A percentile compares a stretch with the other conserved stretches of the same genome.
Conservation (phyloP, 1,140 invertebrate species). For the Euglossa dilemma region DNA sequence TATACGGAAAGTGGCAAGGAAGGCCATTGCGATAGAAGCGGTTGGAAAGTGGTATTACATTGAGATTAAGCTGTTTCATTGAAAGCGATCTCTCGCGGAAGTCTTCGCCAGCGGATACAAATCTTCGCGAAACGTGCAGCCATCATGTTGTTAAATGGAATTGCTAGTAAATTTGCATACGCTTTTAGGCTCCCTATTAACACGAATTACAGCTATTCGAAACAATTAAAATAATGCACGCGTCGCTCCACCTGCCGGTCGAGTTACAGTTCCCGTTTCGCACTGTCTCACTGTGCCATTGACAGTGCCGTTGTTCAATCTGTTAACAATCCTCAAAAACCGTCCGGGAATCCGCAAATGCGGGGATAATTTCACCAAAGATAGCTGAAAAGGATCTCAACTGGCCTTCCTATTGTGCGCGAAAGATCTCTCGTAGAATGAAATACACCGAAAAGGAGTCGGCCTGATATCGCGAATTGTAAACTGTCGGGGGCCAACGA, state of each 20-base stretch:
- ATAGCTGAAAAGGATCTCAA: too few relatives aligned
- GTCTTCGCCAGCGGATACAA: background rate
- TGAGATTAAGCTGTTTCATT: background rate
- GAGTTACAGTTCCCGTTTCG: too few relatives aligned
- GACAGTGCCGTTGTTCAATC: too few relatives aligned
- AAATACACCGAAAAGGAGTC: background rate
- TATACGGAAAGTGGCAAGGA: background rate
- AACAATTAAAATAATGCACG: background rate
- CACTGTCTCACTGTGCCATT: too few relatives aligned
- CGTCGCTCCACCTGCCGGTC: background rate
- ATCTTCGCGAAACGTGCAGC: background rate
- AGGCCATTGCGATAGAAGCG: background rate
- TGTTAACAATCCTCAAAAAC: background rate
- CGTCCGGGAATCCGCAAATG: background rate
- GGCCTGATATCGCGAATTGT: background rate
- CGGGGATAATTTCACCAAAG: background rate
- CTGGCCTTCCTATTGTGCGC: background rate
- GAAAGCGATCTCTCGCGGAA: background rate
- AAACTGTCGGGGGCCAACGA: background rate
- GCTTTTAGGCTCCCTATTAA: background rate
- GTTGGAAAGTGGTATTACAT: background rate
- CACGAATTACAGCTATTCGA: background rate
- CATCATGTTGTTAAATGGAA: slow-evolving; percentile 5
- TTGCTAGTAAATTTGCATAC: background rate
- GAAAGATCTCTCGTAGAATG: background rate